Conservation (phyloP, 2,113 vertebrate genomes). For the Oostethus manadensis region DNA sequence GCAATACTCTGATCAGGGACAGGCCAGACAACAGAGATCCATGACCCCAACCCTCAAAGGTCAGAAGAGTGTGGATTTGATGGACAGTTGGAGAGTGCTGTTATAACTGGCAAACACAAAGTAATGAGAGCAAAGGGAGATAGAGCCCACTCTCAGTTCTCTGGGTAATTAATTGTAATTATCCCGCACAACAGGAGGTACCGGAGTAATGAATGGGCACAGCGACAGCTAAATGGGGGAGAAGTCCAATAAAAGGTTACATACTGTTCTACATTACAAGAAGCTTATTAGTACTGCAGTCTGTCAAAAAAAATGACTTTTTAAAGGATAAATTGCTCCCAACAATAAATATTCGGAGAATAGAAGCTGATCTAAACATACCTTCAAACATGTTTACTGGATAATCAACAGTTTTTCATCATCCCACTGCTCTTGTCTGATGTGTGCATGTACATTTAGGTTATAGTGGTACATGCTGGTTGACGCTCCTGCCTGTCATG, state of each 20-base stretch:
- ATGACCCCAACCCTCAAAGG: slow-evolving; percentile 41
- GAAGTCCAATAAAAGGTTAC: slow-evolving; percentile 72
- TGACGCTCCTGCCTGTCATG: too few species aligned
- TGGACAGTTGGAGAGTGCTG: slow-evolving; percentile 50
- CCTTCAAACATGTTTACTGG: neutral
- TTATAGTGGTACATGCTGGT: too few species aligned
- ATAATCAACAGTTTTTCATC: neutral
- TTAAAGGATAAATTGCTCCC: neutral
- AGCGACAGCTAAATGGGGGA: slow-evolving; percentile 69
- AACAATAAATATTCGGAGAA: neutral
- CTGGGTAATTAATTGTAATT: slow-evolving; percentile 74
- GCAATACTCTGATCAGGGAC: slow-evolving; percentile 51
- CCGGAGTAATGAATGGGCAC: slow-evolving; percentile 75
- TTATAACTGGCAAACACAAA: slow-evolving; percentile 37
- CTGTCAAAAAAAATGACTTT: slow-evolving; percentile 36
- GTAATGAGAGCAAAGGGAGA: slow-evolving; percentile 33
- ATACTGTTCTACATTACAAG: slow-evolving; percentile 55
- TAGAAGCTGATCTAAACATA: neutral
- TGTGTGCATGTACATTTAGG: neutral
- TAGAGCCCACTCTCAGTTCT: slow-evolving; percentile 39
- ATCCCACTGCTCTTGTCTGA: neutral
- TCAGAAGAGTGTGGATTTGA: slow-evolving; percentile 57
- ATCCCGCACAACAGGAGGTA: slow-evolving; percentile 71
- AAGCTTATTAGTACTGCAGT: slow-evolving; percentile 65
- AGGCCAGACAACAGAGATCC: slow-evolving; percentile 27